A percentile compares a stretch with the other conserved stretches of the same genome.
These are phyloP conservation scores for Leptinotarsa haldemani DNA, from an alignment of 2,888 invertebrate species.

Conservation along the genomic window DNA sequence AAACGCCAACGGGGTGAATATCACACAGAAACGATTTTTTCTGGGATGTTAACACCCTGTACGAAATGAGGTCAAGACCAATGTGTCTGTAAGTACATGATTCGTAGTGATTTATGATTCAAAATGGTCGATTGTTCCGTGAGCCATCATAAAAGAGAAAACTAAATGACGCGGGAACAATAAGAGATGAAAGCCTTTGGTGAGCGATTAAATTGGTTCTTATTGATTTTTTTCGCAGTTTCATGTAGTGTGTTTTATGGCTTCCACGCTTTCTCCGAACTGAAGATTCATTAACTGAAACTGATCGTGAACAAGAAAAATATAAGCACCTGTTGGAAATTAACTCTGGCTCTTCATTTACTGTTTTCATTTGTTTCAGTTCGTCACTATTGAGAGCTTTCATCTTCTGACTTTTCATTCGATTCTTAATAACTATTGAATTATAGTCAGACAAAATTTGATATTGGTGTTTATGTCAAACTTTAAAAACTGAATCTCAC, in stretches of 20 bases:
- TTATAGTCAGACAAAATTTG: no score
- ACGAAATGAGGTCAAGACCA: constrained; percentile 7
- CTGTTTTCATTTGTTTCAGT: no score
- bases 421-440: no score
- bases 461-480: no score
- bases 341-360: no score
- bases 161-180: neutral
- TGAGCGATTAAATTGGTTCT: neutral
- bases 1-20: neutral
- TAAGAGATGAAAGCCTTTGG: constrained; percentile 2
- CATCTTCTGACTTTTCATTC: no score
- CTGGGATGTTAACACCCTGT: constrained; percentile 5
- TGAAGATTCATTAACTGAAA: no score
- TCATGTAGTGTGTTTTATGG: neutral
- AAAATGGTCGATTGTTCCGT: constrained; percentile 5
- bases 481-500: no score
- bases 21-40: neutral
- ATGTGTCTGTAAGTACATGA: constrained; percentile 2
- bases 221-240: neutral
- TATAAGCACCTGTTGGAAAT: no score
- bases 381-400: no score
- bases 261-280: neutral
- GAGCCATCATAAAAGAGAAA: constrained; percentile 7
- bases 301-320: no score
- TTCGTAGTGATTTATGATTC: constrained; percentile 4